Evolutionary conservation across 2,797 vertebrate genomes (phyloP).

Genomic region (Pseudochirops corinnae): DNA sequence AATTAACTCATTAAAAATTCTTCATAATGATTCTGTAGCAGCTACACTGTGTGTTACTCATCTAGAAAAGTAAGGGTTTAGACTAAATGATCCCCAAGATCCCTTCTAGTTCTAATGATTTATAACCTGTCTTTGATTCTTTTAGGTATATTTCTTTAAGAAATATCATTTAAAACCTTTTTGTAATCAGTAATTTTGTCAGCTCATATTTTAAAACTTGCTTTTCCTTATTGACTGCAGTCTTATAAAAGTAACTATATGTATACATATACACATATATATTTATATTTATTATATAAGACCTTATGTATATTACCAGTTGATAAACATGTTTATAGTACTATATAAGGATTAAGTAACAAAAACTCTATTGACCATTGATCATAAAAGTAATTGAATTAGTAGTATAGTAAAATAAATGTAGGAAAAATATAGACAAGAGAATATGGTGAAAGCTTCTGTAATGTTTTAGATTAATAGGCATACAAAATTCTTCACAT

Average conservation of each 20-base stretch:
- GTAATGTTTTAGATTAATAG: conserved; percentile 92
- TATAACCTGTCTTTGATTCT: conserved; percentile 59
- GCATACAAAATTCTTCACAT: conserved; percentile 94
- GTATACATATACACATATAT: conserved; percentile 22
- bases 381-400: conserved; percentile 90
- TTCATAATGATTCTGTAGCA: conserved; percentile 37
- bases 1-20: conserved; percentile 70
- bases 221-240: conserved; percentile 80
- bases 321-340: conserved; percentile 80
- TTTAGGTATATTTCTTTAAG: conserved; percentile 76
- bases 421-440: conserved; percentile 89
- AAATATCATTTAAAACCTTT: conserved; percentile 67
- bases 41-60: background rate
- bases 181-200: conserved; percentile 79
- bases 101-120: background rate
- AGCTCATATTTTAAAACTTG: conserved; percentile 71
- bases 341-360: conserved; percentile 84
- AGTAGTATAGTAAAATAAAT: conserved; percentile 88
- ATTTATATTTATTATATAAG: conserved; percentile 77
- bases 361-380: conserved; percentile 84
- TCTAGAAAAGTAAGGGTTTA: background rate
- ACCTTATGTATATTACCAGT: conserved; percentile 75
- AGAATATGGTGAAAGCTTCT: conserved; percentile 89
- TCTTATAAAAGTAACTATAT: conserved; percentile 76
- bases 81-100: background rate